Base-by-base conservation (phyloP, 2,888 invertebrate genomes). In the Eristalinus sepulchralis region DNA sequence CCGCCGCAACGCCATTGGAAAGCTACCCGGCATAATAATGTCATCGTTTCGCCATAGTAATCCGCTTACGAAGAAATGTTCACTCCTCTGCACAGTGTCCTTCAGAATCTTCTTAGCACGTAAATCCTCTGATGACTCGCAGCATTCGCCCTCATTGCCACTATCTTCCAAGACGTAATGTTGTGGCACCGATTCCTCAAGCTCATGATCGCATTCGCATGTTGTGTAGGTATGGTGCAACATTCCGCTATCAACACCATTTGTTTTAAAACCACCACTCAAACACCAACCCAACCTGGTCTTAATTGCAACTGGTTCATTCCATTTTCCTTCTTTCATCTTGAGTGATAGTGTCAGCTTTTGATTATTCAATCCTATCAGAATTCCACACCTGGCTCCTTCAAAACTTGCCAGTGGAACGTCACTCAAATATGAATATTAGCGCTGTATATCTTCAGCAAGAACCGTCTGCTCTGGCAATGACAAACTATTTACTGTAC, bases 1-100 rank as follows among this genome's bases (percentile, higher is more conserved):
- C 20, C 88, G 73, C 33, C 70, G 72, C 13, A 64, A 68, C n/a
- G 88, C 88, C 72, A 83, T 88, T 33, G 63, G 17, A 17, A 34
- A 71, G 33, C 55, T 72, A 31, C 71, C 59, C 9, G 76, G 71
- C 17, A 71, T 22, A 22, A 9, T 60, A 70, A 84, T 47, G 31
- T 88, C 27, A 10, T 88, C 83, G 53, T 83, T 78, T 64, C 86
- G 88, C 89, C 89, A 89, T 17, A 89, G 39, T 2, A 89, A 68
- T 1, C 86, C 88, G 47, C 83, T 83, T n/a, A 88, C 82, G 57
- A 79, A 87, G 5, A 68, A 62, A 22, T 77, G 34, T 8, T 66
- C 57, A 17, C 59, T 68, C 1, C 71, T 11, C 63, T 84, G 24
- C 6, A 57, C 57, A 27, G 76, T 83, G 10, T 47, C 27, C 53